Conservation (phyloP, 2,888 invertebrate genomes). For the Temnothorax rugatulus region DNA sequence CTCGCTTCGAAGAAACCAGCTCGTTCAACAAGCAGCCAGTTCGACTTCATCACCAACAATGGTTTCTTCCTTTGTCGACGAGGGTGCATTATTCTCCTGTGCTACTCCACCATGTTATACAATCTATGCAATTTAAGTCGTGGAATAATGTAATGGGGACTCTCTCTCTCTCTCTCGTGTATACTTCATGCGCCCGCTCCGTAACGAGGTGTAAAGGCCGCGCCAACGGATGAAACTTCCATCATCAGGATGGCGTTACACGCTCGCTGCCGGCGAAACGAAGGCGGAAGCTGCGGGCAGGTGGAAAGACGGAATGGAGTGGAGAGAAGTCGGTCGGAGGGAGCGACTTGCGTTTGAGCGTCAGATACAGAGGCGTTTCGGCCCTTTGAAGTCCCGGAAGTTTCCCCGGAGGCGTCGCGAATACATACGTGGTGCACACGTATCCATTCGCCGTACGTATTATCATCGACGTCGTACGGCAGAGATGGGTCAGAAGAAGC, state of each 20-base stretch:
- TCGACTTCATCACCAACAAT: constrained; percentile 29
- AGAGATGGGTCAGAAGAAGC: constrained; percentile 29
- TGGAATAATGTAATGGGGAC: constrained; percentile 54
- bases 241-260: constrained; percentile 53
- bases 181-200: constrained; percentile 13
- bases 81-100: constrained; percentile 19
- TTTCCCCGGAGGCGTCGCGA: constrained; percentile 47
- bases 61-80: constrained; percentile 28
- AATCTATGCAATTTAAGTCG: constrained; percentile 57
- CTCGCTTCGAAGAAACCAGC: neutral
- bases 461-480: constrained; percentile 37
- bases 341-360: constrained; percentile 54
- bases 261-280: neutral
- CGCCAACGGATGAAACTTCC: constrained; percentile 51
- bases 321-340: constrained; percentile 25
- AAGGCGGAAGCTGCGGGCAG: constrained; percentile 44
- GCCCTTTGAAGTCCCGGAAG: constrained; percentile 57
- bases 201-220: constrained; percentile 50
- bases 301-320: constrained; percentile 31
- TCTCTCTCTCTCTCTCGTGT: constrained; percentile 9
- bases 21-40: constrained; percentile 23
- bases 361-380: constrained; percentile 59
- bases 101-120: constrained; percentile 15
- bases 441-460: constrained; percentile 40
- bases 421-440: constrained; percentile 15